Evolutionary conservation across 2,888 invertebrate genomes (phyloP), one percentile per base, ranked within the genome.

Genomic region (Holacanthella duospinosa): DNA sequence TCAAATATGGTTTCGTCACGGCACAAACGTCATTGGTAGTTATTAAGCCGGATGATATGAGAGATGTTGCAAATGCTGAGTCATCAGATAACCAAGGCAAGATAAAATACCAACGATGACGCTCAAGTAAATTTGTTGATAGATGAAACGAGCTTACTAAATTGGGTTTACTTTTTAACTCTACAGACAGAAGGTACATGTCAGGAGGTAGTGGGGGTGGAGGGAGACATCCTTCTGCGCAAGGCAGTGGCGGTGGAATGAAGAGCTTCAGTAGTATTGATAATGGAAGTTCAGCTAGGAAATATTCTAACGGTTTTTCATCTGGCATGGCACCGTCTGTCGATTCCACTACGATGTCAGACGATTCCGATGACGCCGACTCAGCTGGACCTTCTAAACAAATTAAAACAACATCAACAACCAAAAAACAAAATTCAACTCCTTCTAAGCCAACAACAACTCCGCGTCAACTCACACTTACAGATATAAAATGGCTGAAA

Each of bases 1-100:
- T 77, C 43, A 71, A 84, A 83, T 86, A 85, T 72, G 80, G 81
- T 54, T 85, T 86, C 75, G 86, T 86, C n/a, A 86, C 86, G 0
- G 82, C 85, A 3, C 78, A 86, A 58, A 86, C 84, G 2, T 85
- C 86, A 1, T 76, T 86, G 67, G 83, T 86, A 28, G 85, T 86
- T 1, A 84, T 84, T 16, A 85, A 85, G 71, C 84, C 85, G 29
- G n/a, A n/a, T n/a, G 80, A 82, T 2, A 79, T 62, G 16, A 68
- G 64, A 24, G 71, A 68, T 43, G 66, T 68, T 1, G 62, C 70
- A 9, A 65, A 71, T 36, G 61, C 73, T 2, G 64, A 27, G 9
- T 58, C 58, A 6, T 12, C 36, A 36, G 36, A 36, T 36, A 36
- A 16, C n/a, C 58, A 1, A 57, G 58, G 9, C 65, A 64, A 12